A percentile compares a stretch with the other conserved stretches of the same genome.
Conservation (phyloP, 2,113 vertebrate species). For the Psammodynastes pulverulentus region DNA sequence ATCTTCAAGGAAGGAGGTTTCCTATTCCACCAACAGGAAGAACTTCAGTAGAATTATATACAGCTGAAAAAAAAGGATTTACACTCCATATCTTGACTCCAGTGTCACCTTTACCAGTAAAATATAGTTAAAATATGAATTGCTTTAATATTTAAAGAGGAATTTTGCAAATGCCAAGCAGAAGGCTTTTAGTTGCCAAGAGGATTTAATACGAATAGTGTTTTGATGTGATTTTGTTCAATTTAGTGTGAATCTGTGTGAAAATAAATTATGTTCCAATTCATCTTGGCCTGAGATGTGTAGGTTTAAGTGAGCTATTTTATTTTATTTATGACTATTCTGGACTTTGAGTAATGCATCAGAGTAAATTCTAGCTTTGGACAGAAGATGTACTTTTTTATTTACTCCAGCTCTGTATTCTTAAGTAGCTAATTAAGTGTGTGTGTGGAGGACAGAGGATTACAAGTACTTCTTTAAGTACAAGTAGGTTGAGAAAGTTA, state of each 20-base stretch:
- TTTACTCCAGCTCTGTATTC: background rate
- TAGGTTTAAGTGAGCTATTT: background rate
- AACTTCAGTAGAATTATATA: background rate
- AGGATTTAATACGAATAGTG: background rate
- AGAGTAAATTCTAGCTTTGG: background rate
- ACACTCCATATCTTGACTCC: background rate
- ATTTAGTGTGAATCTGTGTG: background rate
- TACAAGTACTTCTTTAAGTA: background rate
- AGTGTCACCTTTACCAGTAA: background rate
- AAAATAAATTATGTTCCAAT: background rate
- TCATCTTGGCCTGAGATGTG: background rate
- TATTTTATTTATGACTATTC: background rate
- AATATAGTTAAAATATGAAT: background rate
- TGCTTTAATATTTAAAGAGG: background rate
- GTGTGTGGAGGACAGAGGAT: accelerated
- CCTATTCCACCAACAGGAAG: background rate
- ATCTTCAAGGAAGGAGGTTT: background rate
- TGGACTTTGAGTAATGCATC: background rate
- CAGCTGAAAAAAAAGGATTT: background rate
- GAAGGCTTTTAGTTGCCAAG: background rate
- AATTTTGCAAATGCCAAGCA: background rate
- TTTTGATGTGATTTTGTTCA: background rate
- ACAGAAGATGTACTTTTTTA: background rate
- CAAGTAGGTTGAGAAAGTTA: background rate
- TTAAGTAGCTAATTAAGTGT: background rate